phyloP scores from a whole-genome alignment of 2,888 invertebrate genomes.

The Cosmopolites sordidus region DNA sequence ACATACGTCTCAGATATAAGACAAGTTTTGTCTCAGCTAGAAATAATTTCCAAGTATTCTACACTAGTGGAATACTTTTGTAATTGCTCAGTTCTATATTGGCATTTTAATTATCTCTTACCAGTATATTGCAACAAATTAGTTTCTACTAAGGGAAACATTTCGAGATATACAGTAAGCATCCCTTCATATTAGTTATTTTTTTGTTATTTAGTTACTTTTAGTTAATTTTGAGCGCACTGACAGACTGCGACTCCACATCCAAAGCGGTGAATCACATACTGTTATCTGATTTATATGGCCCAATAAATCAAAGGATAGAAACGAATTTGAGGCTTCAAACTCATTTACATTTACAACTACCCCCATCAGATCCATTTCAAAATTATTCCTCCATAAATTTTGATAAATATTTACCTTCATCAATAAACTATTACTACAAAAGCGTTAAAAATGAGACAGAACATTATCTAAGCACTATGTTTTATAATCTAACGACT shows the following conservation, averaged over 20 bases:
- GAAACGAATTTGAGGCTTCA: conserved; percentile 91
- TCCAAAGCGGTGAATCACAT: conserved; percentile 46
- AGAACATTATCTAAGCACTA: conserved; percentile 88
- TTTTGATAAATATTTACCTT: conserved; percentile 41
- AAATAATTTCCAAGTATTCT: conserved; percentile 59
- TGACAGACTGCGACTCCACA: conserved; percentile 46
- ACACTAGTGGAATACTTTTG: conserved; percentile 58
- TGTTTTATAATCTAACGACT: conserved; percentile 96
- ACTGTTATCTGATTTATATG: conserved; percentile 56
- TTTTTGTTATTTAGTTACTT: conserved; percentile 12
- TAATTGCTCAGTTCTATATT: conserved; percentile 74
- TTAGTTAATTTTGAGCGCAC: conserved; percentile 42
- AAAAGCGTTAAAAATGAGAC: conserved; percentile 51
- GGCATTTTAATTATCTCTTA: conserved; percentile 70
- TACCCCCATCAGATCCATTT: conserved; percentile 55
- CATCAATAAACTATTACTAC: conserved; percentile 44
- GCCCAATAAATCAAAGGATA: conserved; percentile 77
- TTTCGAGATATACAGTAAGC: conserved; percentile 58
- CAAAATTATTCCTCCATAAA: conserved; percentile 39
- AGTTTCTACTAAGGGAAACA: conserved; percentile 62
- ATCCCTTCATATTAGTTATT: background rate
- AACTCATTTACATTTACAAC: conserved; percentile 85
- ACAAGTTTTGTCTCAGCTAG: conserved; percentile 61
- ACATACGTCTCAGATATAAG: conserved; percentile 62
- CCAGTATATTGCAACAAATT: conserved; percentile 73